These are phyloP conservation scores for Pogonomyrmex californicus DNA, from an alignment of 1,140 invertebrate species.

Conservation along the genomic window DNA sequence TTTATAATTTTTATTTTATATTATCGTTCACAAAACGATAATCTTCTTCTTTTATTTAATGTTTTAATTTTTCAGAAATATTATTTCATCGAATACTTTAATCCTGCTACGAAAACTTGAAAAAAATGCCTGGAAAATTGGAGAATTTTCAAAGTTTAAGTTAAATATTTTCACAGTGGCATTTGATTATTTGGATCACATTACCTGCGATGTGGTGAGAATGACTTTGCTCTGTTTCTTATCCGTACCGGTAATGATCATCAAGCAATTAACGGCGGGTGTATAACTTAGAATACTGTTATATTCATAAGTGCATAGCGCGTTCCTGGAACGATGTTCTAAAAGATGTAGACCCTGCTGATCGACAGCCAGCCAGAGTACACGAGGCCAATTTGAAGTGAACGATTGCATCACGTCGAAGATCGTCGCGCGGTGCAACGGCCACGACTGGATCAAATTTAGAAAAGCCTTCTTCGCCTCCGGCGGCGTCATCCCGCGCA, in stretches of 20 bases:
- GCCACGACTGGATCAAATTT: conserved; percentile 97
- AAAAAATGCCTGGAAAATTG: not conserved
- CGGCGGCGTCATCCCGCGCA: conserved; percentile 94
- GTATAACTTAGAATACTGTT: conserved; percentile 95
- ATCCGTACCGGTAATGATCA: conserved; percentile 95
- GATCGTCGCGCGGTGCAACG: conserved; percentile 96
- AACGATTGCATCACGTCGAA: conserved; percentile 99
- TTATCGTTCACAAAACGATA: not conserved
- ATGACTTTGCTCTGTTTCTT: conserved; percentile 97
- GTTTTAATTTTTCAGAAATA: too few relatives aligned
- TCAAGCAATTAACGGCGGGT: conserved; percentile 95
- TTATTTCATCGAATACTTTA: not conserved
- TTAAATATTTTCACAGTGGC: not conserved
- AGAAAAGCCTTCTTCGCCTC: conserved; percentile 97
- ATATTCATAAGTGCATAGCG: conserved; percentile 96
- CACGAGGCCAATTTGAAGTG: conserved; percentile 97
- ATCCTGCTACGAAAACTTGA: not conserved
- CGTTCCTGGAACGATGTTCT: conserved; percentile 94
- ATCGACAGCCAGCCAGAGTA: conserved; percentile 97
- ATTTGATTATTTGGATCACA: not conserved
- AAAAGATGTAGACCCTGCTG: conserved; percentile 97
- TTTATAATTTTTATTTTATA: not conserved
- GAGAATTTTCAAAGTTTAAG: not conserved
- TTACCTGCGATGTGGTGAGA: conserved; percentile 94
- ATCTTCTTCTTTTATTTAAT: too few relatives aligned